Evolutionary conservation across 1,140 invertebrate species (phyloP).

Genomic region (Drosophila burlai): DNA sequence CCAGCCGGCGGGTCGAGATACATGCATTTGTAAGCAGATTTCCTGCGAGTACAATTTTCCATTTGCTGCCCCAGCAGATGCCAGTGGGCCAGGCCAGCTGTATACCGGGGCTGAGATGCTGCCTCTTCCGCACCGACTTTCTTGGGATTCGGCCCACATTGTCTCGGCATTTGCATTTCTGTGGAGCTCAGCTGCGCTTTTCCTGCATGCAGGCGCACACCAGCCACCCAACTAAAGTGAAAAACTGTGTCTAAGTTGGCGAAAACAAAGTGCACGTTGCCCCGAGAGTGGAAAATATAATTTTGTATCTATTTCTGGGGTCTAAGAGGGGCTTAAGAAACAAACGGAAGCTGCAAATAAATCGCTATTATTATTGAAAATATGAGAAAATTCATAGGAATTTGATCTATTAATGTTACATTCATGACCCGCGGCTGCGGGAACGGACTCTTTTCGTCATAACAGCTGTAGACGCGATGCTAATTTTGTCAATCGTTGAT

Average conservation of each 20-base stretch:
- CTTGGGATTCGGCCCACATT: conserved; percentile 64
- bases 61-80: conserved; percentile 74
- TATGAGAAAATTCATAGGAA: neutral
- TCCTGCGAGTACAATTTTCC: conserved; percentile 69
- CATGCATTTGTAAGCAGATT: conserved; percentile 79
- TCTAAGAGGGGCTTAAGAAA: neutral
- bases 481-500: conserved; percentile 14
- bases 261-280: conserved; percentile 20
- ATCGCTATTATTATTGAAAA: neutral
- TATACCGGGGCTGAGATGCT: conserved; percentile 31
- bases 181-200: conserved; percentile 46
- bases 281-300: neutral
- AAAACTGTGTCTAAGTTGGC: conserved; percentile 58
- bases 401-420: neutral
- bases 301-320: neutral
- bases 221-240: conserved; percentile 58
- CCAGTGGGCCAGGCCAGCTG: conserved; percentile 66
- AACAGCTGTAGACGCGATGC: conserved; percentile 2
- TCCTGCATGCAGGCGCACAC: conserved; percentile 41
- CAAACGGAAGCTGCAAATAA: neutral
- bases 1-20: conserved; percentile 37
- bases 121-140: conserved; percentile 29
- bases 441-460: neutral
- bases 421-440: neutral
- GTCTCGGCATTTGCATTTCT: conserved; percentile 72